Conservation (phyloP, 2,113 vertebrate genomes). For the Vanacampus margaritifer region DNA sequence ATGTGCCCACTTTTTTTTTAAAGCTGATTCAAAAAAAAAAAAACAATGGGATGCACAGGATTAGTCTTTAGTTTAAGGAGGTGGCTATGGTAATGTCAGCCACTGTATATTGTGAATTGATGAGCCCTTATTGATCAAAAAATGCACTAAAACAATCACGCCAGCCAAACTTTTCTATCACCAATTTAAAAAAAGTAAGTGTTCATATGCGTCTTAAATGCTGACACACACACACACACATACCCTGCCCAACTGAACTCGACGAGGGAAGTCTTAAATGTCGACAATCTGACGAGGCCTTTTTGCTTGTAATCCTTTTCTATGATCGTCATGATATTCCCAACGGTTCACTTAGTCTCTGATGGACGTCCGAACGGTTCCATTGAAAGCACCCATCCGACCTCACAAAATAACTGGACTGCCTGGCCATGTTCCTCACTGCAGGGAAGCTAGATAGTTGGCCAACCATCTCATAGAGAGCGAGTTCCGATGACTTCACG, state of each 20-base stretch:
- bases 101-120: slow-evolving; percentile 37
- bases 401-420: slow-evolving; percentile 83
- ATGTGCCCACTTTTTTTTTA: slow-evolving; percentile 13
- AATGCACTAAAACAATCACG: slow-evolving; percentile 67
- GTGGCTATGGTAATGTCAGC: slow-evolving; percentile 37
- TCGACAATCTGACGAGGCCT: slow-evolving; percentile 70
- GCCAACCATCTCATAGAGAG: slow-evolving; percentile 64
- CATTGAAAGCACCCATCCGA: slow-evolving; percentile 38
- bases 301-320: slow-evolving; percentile 50
- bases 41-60: slow-evolving; percentile 19
- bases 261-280: slow-evolving; percentile 70
- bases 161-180: slow-evolving; percentile 48
- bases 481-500: slow-evolving; percentile 52
- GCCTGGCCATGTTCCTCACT: slow-evolving; percentile 72
- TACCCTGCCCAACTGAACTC: slow-evolving; percentile 37
- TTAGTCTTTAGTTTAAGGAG: slow-evolving; percentile 12
- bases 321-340: slow-evolving; percentile 18
- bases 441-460: slow-evolving; percentile 69
- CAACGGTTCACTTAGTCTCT: slow-evolving; percentile 15
- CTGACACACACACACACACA: slow-evolving; percentile 6
- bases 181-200: slow-evolving; percentile 19
- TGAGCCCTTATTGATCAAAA: slow-evolving; percentile 59
- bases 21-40: background rate
- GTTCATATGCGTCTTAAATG: slow-evolving; percentile 10
- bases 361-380: slow-evolving; percentile 1